A percentile compares a stretch with the other conserved stretches of the same genome.
These are phyloP conservation scores for Falco columbarius DNA, from an alignment of 2,797 vertebrate species.

Conservation along the genomic window DNA sequence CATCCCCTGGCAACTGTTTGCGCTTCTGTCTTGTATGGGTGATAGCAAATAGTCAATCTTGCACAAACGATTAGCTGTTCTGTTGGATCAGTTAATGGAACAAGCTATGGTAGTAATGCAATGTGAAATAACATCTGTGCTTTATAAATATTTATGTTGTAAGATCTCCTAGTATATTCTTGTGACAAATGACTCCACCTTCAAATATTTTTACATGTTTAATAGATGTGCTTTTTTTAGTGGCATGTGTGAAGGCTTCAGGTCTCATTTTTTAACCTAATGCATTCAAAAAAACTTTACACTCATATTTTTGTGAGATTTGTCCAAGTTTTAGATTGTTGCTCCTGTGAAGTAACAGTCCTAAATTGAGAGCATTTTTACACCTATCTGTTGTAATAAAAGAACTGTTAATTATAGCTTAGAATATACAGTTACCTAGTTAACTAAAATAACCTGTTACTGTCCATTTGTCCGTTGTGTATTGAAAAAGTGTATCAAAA, in stretches of 20 bases:
- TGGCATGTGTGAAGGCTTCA: neutral
- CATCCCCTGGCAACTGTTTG: accelerated
- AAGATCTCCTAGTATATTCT: conserved; percentile 8
- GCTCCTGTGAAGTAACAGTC: neutral
- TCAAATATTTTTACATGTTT: conserved; percentile 32
- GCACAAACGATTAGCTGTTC: conserved; percentile 45
- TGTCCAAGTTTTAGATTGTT: neutral
- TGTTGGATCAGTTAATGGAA: conserved; percentile 76
- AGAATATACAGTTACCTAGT: neutral
- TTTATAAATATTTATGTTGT: conserved; percentile 81
- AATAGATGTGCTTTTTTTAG: neutral
- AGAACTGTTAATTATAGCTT: neutral
- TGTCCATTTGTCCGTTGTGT: neutral
- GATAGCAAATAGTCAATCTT: conserved; percentile 17
- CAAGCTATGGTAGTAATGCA: conserved; percentile 51
- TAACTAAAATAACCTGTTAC: neutral
- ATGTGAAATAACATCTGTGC: conserved; percentile 77
- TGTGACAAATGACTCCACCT: conserved; percentile 13
- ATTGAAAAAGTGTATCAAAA: neutral
- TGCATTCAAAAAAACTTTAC: neutral
- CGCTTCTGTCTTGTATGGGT: neutral
- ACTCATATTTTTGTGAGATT: neutral
- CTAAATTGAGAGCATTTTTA: neutral
- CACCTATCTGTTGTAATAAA: neutral
- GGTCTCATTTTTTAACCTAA: neutral